These are phyloP conservation scores for Porites cylindrica DNA, from an alignment of 92 coral and sea anemone genomes.

Conservation along the genomic window DNA sequence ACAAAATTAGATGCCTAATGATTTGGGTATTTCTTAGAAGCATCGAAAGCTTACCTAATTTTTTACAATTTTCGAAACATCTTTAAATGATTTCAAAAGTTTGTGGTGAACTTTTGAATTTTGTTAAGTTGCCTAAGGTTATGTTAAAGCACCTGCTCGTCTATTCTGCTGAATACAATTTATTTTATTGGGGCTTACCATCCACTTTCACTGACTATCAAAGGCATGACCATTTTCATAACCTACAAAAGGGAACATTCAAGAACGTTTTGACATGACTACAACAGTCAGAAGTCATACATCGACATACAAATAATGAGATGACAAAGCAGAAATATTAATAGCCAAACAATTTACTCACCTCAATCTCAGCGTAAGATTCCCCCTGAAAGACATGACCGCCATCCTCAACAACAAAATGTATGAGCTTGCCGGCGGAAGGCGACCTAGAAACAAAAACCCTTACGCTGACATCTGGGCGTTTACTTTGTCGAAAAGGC, in stretches of 20 bases:
- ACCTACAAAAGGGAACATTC: conserved; percentile 60
- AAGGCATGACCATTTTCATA: conserved; percentile 99
- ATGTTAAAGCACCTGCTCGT: not conserved
- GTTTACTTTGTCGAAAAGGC: not conserved
- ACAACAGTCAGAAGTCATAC: too few species aligned
- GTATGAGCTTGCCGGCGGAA: conserved; percentile 93
- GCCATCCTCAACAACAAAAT: conserved; percentile 93
- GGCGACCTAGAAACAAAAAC: conserved; percentile 73
- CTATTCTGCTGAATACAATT: not conserved
- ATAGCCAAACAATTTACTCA: conserved; percentile 3
- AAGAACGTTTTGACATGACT: not conserved
- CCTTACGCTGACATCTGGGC: not conserved
- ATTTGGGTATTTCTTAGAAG: too few species aligned
- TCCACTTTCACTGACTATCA: conserved; percentile 94
- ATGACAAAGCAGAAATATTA: not conserved
- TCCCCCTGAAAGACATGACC: conserved; percentile 99
- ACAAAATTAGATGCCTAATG: not conserved
- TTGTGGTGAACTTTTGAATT: too few species aligned
- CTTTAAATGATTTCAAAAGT: too few species aligned
- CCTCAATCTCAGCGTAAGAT: conserved; percentile 98
- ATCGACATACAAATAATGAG: too few species aligned
- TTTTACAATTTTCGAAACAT: too few species aligned
- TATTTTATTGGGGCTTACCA: conserved; percentile 70
- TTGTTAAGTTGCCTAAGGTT: too few species aligned
- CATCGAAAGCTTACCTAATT: too few species aligned